Conservation (phyloP, 2,888 invertebrate species). For the Unio delphinus region DNA sequence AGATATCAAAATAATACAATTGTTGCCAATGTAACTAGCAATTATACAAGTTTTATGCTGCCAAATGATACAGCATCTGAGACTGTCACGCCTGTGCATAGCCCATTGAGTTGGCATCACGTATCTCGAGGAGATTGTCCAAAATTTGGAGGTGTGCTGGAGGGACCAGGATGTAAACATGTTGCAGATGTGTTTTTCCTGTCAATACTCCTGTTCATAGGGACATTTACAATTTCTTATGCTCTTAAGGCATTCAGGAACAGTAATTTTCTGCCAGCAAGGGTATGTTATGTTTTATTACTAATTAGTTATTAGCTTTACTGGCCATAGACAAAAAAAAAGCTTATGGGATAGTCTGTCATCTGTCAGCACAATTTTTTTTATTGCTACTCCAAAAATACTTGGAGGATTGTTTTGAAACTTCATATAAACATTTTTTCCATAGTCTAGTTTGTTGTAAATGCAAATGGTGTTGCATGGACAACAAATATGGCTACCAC, state of each 20-base stretch:
- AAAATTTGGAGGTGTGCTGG: constrained; percentile 17
- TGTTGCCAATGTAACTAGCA: background rate
- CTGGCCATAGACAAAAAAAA: background rate
- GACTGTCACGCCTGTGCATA: background rate
- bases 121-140: constrained; percentile 26
- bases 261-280: constrained; percentile 92
- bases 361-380: too few species aligned
- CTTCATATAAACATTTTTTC: too few species aligned
- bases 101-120: constrained; percentile 22
- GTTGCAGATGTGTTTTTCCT: constrained; percentile 87
- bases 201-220: constrained; percentile 92
- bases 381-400: too few species aligned
- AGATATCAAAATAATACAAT: background rate
- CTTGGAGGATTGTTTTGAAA: too few species aligned
- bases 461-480: too few species aligned
- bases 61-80: background rate
- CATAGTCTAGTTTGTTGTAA: too few species aligned
- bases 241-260: constrained; percentile 93
- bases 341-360: background rate
- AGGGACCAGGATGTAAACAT: constrained; percentile 28
- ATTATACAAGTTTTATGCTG: background rate
- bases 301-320: constrained; percentile 19
- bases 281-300: constrained; percentile 75
- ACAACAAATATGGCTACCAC: too few species aligned
- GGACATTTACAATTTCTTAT: constrained; percentile 91